phyloP scores from a whole-genome alignment of 2,797 vertebrate species.

The Sebastes hubbsi region DNA sequence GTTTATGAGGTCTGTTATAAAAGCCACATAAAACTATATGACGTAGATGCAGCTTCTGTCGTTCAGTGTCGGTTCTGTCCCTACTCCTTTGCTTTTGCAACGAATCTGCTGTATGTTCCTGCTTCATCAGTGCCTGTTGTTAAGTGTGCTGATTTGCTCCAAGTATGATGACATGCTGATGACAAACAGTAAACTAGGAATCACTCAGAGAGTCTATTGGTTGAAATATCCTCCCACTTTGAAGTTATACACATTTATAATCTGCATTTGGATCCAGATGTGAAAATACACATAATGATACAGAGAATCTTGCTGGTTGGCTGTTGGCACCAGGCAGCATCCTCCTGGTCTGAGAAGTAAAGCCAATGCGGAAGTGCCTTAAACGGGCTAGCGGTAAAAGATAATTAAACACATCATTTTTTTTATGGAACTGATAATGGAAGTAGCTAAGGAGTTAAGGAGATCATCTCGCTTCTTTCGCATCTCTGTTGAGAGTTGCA shows the following conservation, averaged over 20 bases:
- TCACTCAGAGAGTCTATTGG: neutral
- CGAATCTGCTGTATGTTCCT: neutral
- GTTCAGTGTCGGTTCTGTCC: neutral
- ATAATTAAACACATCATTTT: too few species aligned
- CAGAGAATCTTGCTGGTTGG: neutral
- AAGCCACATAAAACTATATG: neutral
- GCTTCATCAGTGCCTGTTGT: neutral
- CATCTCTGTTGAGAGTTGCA: too few species aligned
- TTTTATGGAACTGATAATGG: too few species aligned
- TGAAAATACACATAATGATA: neutral
- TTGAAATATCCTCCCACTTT: neutral
- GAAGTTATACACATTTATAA: neutral
- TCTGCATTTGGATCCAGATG: neutral
- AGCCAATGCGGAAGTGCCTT: too few species aligned
- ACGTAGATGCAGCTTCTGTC: neutral
- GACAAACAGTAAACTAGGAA: neutral
- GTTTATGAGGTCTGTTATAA: neutral
- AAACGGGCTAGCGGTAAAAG: rapidly evolving
- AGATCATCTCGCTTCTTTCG: too few species aligned
- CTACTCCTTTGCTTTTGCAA: neutral
- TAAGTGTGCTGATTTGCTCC: neutral
- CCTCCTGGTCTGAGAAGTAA: too few species aligned
- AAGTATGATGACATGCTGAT: neutral
- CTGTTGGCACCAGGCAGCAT: too few species aligned
- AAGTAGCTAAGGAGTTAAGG: too few species aligned